Base-by-base conservation (phyloP, 1,140 invertebrate species). In the Potamilus streckersoni region DNA sequence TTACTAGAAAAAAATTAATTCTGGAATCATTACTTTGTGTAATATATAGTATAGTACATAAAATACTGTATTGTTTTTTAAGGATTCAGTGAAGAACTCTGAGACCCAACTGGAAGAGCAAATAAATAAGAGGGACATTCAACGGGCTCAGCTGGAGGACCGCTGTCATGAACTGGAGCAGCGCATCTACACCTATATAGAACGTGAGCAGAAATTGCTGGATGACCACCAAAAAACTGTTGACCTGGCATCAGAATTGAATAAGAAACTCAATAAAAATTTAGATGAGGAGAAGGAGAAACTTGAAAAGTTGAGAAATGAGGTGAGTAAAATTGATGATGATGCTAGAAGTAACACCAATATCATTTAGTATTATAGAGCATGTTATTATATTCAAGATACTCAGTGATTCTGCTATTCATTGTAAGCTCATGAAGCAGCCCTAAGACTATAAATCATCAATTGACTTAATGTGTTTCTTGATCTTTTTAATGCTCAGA, bases 91-190 rank as follows among this genome's bases (percentile, higher is more conserved):
- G 15, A 27, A 76, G 68, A 76, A 76, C 59, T 58, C 68, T 19
- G 19, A 76, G 38, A 69, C 31, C 31, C 68, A 76, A 38, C 69
- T 70, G 11, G n/a, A 76, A 31, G 27, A 59, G 0, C 23, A 27
- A 8, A n/a, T 38, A 2, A 74, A 73, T 60, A 56, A 63, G 49
- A 16, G n/a, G 27, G 14, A n/a, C 6, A n/a, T 20, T n/a, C 58
- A 75, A 20, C 20, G n/a, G 20, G 62, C 69, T 11, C 56, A 27
- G 12, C 58, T 75, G 56, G 74, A 79, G 63, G 58, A 69, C 13
- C 57, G 69, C 14, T 71, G 75, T 61, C 58, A 58, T n/a, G 72
- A 72, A 38, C 64, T 75, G 20, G 80, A 82, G 31, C 59, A 73
- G 14, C 49, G 71, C 11, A 71, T 81, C 2, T 23, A 55, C 2